Evolutionary conservation across 2,888 invertebrate genomes (phyloP).

Genomic region (Limnephilus lunatus): DNA sequence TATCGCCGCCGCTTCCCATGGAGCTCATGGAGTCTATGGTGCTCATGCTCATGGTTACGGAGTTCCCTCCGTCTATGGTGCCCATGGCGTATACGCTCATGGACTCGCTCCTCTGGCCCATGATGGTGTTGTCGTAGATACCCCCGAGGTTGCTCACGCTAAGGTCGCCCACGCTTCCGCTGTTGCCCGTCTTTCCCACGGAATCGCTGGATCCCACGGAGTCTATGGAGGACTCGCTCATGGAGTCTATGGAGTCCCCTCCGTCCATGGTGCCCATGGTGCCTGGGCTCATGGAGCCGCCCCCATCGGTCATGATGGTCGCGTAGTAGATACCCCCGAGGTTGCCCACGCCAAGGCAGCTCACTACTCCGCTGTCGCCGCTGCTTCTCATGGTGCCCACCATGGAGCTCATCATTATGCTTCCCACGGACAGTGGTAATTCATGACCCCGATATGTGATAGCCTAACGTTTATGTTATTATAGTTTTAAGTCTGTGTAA

Average conservation of each 20-base stretch:
- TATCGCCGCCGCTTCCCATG: conserved; percentile 6
- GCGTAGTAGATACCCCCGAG: conserved; percentile 80
- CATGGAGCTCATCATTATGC: conserved; percentile 15
- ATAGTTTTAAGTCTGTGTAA: neutral
- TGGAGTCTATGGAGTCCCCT: conserved; percentile 67
- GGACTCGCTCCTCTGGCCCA: conserved; percentile 71
- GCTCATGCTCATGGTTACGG: neutral
- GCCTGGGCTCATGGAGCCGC: conserved; percentile 27
- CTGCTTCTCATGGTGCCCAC: conserved; percentile 51
- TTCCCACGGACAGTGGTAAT: neutral
- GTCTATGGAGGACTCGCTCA: conserved; percentile 54
- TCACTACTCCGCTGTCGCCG: conserved; percentile 77
- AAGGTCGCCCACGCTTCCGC: neutral
- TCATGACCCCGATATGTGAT: neutral
- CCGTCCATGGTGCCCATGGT: neutral
- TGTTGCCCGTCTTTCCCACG: conserved; percentile 29
- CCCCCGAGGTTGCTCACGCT: conserved; percentile 44
- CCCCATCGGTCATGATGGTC: conserved; percentile 75
- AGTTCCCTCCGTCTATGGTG: conserved; percentile 7
- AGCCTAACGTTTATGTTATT: neutral
- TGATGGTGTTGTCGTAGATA: conserved; percentile 69
- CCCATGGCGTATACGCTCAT: conserved; percentile 67
- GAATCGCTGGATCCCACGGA: neutral
- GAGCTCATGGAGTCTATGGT: conserved; percentile 9
- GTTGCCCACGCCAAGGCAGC: conserved; percentile 80